Base-by-base conservation (phyloP, 2,797 vertebrate species). In the Echeneis naucrates region DNA sequence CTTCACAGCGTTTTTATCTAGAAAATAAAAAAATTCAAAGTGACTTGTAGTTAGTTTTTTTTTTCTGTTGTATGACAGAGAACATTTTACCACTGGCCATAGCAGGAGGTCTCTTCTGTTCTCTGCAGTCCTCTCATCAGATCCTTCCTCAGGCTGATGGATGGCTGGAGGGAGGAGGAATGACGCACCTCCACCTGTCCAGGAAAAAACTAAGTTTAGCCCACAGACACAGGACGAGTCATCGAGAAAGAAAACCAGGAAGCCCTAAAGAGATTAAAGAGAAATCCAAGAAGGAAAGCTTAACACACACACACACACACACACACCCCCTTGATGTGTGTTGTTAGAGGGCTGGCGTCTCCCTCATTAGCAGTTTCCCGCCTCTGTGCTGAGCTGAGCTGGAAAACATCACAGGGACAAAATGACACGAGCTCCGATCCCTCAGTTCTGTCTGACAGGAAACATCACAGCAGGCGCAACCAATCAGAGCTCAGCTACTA, bases 61-160 rank as follows among this genome's bases (percentile, higher is more conserved):
- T n/a, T n/a, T n/a, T n/a, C n/a, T n/a, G n/a, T n/a, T n/a, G n/a
- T n/a, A n/a, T n/a, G n/a, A n/a, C n/a, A n/a, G n/a, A n/a, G n/a
- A n/a, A n/a, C n/a, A n/a, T n/a, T 81, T 90, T 95, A 98, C 97
- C 95, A 0, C 96, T 94, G 92, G 96, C 95, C 97, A 98, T 98
- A 80, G 92, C 91, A 81, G 83, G 67, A 87, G 87, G 90, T 87
- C 83, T 74, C 69, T 77, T 71, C 81, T 89, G 89, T 84, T 48
- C 78, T 40, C 84, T 78, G 85, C 77, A 75, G 89, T 75, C 85
- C 91, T 94, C 85, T 94, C 92, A 92, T 92, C 80, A 89, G 92
- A 92, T 77, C 90, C 83, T 82, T 86, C 74, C 88, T 84, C 92
- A 87, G 63, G 62, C 23, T 47, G 58, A 59, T 1, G 35, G 53